Evolutionary conservation across 2,797 vertebrate genomes (phyloP).

Genomic region (Epinephelus awoara): DNA sequence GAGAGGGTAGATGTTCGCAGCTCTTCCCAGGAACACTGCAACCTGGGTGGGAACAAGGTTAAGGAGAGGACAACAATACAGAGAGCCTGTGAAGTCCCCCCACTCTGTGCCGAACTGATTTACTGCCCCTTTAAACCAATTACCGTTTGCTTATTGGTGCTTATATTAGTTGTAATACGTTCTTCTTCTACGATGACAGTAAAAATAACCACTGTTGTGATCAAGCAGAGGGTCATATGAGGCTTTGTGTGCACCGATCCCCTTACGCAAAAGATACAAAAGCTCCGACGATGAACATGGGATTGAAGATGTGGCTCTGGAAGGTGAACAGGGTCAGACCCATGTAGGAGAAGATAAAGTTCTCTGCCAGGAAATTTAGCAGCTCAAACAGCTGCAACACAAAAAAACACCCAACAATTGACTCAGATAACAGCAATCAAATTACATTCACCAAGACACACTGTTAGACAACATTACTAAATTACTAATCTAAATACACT

Average conservation of each 20-base stretch:
- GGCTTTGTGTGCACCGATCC: neutral
- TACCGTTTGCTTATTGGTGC: neutral
- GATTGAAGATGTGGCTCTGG: slow-evolving; percentile 96
- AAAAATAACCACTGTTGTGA: neutral
- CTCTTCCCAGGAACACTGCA: slow-evolving; percentile 96
- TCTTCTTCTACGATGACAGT: too few relatives aligned
- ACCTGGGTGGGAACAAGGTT: slow-evolving; percentile 84
- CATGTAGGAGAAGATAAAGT: slow-evolving; percentile 99
- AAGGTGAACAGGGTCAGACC: slow-evolving; percentile 97
- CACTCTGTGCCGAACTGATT: neutral
- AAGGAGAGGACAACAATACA: slow-evolving; percentile 66
- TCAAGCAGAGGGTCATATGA: neutral
- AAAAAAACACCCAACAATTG: slow-evolving; percentile 45
- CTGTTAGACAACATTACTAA: neutral
- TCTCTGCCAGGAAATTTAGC: slow-evolving; percentile 98
- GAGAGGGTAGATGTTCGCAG: slow-evolving; percentile 97
- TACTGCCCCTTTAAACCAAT: slow-evolving; percentile 2
- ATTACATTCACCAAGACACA: neutral
- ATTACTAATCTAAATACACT: neutral
- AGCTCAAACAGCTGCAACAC: slow-evolving; percentile 94
- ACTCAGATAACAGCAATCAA: neutral
- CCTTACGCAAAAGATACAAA: slow-evolving; percentile 93
- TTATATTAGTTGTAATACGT: too few relatives aligned
- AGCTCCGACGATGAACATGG: slow-evolving; percentile 94
- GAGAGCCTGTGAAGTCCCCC: neutral